A percentile compares a stretch with the other conserved stretches of the same genome.
Evolutionary conservation across 2,113 vertebrate species (phyloP).

Genomic region (Chlamydotis undulata): DNA sequence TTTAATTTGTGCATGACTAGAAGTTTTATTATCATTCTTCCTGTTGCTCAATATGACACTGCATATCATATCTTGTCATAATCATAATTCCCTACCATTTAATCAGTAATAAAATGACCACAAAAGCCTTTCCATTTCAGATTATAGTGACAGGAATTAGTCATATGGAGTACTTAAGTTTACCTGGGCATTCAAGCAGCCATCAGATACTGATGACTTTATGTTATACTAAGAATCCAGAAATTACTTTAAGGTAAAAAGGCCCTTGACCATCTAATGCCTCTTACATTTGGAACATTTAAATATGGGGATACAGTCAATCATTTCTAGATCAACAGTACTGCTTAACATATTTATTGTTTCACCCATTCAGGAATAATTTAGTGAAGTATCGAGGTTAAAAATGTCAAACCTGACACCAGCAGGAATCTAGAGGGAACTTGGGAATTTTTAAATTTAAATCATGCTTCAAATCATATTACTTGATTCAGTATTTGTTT

Average conservation of each 20-base stretch:
- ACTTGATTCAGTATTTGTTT: neutral
- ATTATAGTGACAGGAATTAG: neutral
- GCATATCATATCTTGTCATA: neutral
- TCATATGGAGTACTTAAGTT: neutral
- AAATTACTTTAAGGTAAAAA: neutral
- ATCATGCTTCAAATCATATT: neutral
- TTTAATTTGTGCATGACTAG: neutral
- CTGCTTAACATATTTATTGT: neutral
- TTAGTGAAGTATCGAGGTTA: neutral
- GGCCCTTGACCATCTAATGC: neutral
- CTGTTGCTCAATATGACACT: fast-evolving
- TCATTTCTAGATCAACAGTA: neutral
- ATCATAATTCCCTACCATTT: neutral
- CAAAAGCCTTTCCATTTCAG: neutral
- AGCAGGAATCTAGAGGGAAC: neutral
- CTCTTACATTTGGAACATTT: neutral
- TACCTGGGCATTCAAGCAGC: neutral
- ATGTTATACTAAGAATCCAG: neutral
- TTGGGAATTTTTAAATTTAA: neutral
- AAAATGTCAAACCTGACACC: neutral
- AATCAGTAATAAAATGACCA: neutral
- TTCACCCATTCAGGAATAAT: neutral
- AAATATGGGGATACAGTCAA: neutral
- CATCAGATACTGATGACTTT: neutral
- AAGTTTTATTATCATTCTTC: neutral